Conservation (phyloP, 2,888 invertebrate species). For the Capitulum mitella region DNA sequence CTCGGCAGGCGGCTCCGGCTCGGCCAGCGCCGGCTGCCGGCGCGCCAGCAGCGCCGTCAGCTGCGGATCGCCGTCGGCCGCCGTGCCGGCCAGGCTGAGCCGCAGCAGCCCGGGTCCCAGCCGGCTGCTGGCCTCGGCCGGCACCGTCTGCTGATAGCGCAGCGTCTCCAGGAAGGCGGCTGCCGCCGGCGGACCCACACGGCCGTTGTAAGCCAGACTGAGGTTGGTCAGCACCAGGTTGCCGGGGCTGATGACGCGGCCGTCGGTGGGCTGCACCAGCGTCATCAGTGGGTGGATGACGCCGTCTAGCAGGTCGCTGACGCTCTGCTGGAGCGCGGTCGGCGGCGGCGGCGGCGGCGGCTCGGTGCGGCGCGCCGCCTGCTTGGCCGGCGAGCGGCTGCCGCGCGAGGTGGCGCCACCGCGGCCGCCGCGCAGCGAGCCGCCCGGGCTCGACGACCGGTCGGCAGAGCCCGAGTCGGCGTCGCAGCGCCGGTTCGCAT, state of each 20-base stretch:
- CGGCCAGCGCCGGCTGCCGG: neutral
- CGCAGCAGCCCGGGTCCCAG: constrained; percentile 30
- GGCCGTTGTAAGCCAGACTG: constrained; percentile 33
- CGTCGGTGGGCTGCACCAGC: neutral
- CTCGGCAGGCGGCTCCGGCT: neutral
- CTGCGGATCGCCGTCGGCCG: neutral
- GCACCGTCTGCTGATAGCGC: constrained; percentile 26
- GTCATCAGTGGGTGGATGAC: constrained; percentile 4
- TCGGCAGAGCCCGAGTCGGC: neutral
- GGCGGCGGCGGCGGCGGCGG: neutral
- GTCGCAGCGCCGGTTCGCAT: neutral
- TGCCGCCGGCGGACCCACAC: constrained; percentile 16
- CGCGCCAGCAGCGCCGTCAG: neutral
- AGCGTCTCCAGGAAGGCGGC: constrained; percentile 25
- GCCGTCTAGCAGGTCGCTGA: neutral
- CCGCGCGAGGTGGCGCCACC: neutral
- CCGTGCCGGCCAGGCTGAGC: constrained; percentile 30
- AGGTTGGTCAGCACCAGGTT: constrained; percentile 31
- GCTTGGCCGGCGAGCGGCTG: neutral
- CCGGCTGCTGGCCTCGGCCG: constrained; percentile 29
- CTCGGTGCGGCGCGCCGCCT: neutral
- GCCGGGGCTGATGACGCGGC: constrained; percentile 30
- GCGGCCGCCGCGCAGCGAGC: neutral
- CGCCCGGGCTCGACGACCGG: neutral
- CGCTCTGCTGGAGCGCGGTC: neutral